Evolutionary conservation across 1,140 invertebrate genomes (phyloP).

Genomic region (Gryon sp.): DNA sequence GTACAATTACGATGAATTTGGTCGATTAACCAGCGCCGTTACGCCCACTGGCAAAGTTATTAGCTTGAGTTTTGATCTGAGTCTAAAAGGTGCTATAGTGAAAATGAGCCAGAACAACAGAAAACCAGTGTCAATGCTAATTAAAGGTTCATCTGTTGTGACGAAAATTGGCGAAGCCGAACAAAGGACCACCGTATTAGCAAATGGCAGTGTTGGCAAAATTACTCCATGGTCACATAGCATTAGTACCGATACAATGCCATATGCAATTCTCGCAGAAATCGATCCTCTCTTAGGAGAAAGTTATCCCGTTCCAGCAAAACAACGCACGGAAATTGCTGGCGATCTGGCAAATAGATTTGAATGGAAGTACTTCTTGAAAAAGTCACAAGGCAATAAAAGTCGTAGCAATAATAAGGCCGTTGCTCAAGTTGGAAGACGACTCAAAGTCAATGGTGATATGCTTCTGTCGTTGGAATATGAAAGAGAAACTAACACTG

Average conservation of each 20-base stretch:
- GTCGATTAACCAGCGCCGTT: slow-evolving; percentile 91
- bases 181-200: slow-evolving; percentile 87
- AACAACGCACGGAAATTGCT: slow-evolving; percentile 92
- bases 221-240: slow-evolving; percentile 90
- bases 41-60: slow-evolving; percentile 95
- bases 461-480: slow-evolving; percentile 95
- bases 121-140: slow-evolving; percentile 90
- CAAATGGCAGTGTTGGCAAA: slow-evolving; percentile 89
- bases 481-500: slow-evolving; percentile 92
- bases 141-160: slow-evolving; percentile 91
- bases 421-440: slow-evolving; percentile 90
- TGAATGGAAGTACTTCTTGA: slow-evolving; percentile 95
- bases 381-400: slow-evolving; percentile 83
- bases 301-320: slow-evolving; percentile 93
- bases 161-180: slow-evolving; percentile 90
- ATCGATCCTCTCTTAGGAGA: slow-evolving; percentile 91
- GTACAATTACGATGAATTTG: slow-evolving; percentile 97
- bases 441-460: slow-evolving; percentile 93
- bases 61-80: slow-evolving; percentile 91
- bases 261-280: slow-evolving; percentile 90
- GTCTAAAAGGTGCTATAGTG: slow-evolving; percentile 92
- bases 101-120: slow-evolving; percentile 90
- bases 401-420: slow-evolving; percentile 84
- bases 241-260: slow-evolving; percentile 91
- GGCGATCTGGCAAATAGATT: slow-evolving; percentile 95